Percentiles rank a stretch among this genome's conserved stretches.
These are phyloP conservation scores for Sciurus niger DNA, from an alignment of 2,113 vertebrate genomes.

Conservation along the genomic window DNA sequence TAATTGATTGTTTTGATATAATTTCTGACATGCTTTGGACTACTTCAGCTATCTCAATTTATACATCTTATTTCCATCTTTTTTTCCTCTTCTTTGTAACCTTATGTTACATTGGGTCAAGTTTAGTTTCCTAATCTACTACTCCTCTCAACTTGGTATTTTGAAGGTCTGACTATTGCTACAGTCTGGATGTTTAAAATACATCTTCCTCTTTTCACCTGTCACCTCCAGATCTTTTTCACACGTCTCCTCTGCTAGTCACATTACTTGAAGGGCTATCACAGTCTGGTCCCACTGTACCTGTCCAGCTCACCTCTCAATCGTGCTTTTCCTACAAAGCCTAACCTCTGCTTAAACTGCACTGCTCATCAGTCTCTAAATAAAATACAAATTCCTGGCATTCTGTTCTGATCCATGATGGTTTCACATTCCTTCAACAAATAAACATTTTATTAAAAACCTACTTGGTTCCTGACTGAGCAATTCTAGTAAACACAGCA, in stretches of 20 bases:
- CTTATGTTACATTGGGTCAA: slow-evolving; percentile 14
- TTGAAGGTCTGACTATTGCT: slow-evolving; percentile 22
- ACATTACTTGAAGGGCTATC: neutral
- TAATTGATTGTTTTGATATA: slow-evolving; percentile 3
- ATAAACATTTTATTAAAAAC: neutral
- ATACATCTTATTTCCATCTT: neutral
- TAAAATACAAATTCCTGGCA: slow-evolving; percentile 49
- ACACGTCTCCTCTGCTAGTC: neutral
- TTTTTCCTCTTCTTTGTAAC: neutral
- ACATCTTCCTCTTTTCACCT: slow-evolving; percentile 3
- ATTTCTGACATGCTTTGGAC: neutral
- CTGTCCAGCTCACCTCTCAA: slow-evolving; percentile 19
- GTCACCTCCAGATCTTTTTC: slow-evolving; percentile 50
- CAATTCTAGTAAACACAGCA: neutral
- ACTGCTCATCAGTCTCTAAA: neutral
- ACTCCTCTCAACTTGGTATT: neutral
- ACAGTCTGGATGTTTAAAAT: slow-evolving; percentile 36
- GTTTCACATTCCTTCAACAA: slow-evolving; percentile 39
- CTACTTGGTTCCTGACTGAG: neutral
- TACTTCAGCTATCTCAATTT: slow-evolving; percentile 51
- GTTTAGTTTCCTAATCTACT: slow-evolving; percentile 1
- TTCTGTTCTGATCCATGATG: neutral
- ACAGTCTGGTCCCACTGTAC: neutral
- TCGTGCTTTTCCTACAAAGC: neutral
- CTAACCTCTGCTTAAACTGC: neutral